These are phyloP conservation scores for Antechinus stuartii DNA, from an alignment of 2,113 vertebrate genomes.

Conservation along the genomic window DNA sequence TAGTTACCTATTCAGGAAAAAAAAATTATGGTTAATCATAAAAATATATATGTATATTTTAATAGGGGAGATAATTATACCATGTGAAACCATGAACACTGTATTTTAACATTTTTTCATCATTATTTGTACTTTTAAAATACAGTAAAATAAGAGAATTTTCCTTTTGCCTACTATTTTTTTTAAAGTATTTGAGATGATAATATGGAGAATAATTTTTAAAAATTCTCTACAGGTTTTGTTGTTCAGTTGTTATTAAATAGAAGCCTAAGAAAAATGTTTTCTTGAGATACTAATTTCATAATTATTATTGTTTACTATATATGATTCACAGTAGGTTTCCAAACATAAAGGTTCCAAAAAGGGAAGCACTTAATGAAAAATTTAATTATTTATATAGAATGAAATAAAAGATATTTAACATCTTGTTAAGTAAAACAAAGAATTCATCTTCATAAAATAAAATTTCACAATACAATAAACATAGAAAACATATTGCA, in stretches of 20 bases:
- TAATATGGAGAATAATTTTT: slow-evolving; percentile 49
- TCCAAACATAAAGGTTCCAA: not conserved
- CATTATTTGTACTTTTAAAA: slow-evolving; percentile 53
- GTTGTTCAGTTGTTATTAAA: slow-evolving; percentile 67
- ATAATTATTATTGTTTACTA: slow-evolving; percentile 57
- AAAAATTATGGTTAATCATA: slow-evolving; percentile 42
- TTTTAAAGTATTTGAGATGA: slow-evolving; percentile 57
- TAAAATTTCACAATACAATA: not conserved
- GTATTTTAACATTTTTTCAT: slow-evolving; percentile 57
- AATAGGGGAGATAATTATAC: slow-evolving; percentile 61
- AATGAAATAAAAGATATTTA: slow-evolving; percentile 48
- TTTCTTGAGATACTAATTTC: slow-evolving; percentile 56
- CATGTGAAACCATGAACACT: not conserved
- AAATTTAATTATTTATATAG: slow-evolving; percentile 54
- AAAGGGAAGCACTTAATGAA: not conserved
- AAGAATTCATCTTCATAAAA: slow-evolving; percentile 41
- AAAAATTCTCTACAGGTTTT: slow-evolving; percentile 60
- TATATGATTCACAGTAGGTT: slow-evolving; percentile 30
- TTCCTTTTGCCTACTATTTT: slow-evolving; percentile 54
- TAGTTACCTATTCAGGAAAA: slow-evolving; percentile 58
- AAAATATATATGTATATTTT: slow-evolving; percentile 60
- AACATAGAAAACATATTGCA: slow-evolving; percentile 35
- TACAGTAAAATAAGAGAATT: slow-evolving; percentile 63
- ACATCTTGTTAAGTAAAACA: slow-evolving; percentile 38
- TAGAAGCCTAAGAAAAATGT: slow-evolving; percentile 29